Evolutionary conservation across 2,113 vertebrate species (phyloP).

Genomic region (Heterotis niloticus): DNA sequence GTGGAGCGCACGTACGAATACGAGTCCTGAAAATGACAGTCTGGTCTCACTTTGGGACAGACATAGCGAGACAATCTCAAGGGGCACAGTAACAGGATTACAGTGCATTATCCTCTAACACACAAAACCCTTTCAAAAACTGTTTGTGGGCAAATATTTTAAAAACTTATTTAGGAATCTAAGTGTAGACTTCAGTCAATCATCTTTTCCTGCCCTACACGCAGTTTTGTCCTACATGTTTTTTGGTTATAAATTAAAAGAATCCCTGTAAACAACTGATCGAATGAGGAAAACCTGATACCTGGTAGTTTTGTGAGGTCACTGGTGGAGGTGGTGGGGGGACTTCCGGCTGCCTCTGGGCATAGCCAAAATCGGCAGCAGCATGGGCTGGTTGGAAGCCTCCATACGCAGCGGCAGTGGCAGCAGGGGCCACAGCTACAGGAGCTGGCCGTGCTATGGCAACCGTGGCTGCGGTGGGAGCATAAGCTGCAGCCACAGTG

Average conservation of each 20-base stretch:
- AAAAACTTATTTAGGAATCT: too few relatives aligned
- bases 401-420: slow-evolving; percentile 86
- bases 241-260: too few relatives aligned
- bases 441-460: slow-evolving; percentile 88
- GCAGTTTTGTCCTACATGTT: too few relatives aligned
- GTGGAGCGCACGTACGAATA: slow-evolving; percentile 94
- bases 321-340: slow-evolving; percentile 92
- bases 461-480: slow-evolving; percentile 83
- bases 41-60: background rate
- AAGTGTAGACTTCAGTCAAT: too few relatives aligned
- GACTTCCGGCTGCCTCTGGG: slow-evolving; percentile 90
- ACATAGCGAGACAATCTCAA: background rate
- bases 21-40: slow-evolving; percentile 72
- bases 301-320: slow-evolving; percentile 97
- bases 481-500: slow-evolving; percentile 90
- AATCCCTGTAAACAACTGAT: too few relatives aligned
- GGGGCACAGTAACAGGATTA: background rate
- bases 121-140: too few relatives aligned
- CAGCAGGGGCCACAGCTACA: slow-evolving; percentile 82
- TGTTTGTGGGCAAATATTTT: too few relatives aligned
- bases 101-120: too few relatives aligned
- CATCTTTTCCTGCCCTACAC: too few relatives aligned
- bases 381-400: slow-evolving; percentile 88
- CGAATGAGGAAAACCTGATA: slow-evolving; percentile 40
- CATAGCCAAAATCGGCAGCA: slow-evolving; percentile 87